phyloP scores from a whole-genome alignment of 2,113 vertebrate species.

The Lampris incognitus region DNA sequence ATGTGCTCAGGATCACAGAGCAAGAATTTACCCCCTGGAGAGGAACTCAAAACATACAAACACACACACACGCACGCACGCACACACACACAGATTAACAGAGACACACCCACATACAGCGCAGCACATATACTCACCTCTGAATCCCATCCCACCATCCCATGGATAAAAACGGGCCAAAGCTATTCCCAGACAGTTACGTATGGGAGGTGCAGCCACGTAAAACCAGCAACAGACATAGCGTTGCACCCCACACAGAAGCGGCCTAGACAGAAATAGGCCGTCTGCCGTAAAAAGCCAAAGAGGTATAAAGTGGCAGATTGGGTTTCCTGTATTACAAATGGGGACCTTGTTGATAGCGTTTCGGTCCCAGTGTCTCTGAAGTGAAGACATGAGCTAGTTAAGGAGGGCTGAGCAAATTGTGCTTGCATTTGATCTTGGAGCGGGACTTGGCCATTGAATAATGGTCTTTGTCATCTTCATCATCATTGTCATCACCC shows the following conservation, averaged over 20 bases:
- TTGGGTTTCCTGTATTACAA: conserved; percentile 60
- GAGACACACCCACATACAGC: not conserved
- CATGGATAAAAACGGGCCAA: conserved; percentile 20
- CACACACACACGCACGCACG: conserved; percentile 25
- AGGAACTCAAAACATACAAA: conserved; percentile 43
- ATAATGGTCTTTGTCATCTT: not conserved
- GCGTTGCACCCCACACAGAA: conserved; percentile 43
- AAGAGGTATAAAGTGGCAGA: conserved; percentile 51
- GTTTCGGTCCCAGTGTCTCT: conserved; percentile 28
- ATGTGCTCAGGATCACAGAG: conserved; percentile 30
- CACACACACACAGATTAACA: conserved; percentile 18
- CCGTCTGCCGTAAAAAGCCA: conserved; percentile 34
- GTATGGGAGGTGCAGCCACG: conserved; percentile 31
- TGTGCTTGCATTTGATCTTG: conserved; percentile 23
- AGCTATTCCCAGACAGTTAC: conserved; percentile 56
- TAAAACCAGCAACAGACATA: conserved; percentile 53
- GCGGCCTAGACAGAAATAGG: conserved; percentile 60
- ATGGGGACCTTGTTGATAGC: conserved; percentile 29
- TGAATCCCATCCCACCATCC: conserved; percentile 12
- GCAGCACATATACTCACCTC: not conserved
- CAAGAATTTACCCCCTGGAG: conserved; percentile 54
- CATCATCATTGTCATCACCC: not conserved
- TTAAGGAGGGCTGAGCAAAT: conserved; percentile 25
- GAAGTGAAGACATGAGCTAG: conserved; percentile 41
- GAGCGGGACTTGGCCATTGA: not conserved